Evolutionary conservation across 2,113 vertebrate species (phyloP), one percentile per base, ranked within the genome.

Genomic region (Cygnus atratus): DNA sequence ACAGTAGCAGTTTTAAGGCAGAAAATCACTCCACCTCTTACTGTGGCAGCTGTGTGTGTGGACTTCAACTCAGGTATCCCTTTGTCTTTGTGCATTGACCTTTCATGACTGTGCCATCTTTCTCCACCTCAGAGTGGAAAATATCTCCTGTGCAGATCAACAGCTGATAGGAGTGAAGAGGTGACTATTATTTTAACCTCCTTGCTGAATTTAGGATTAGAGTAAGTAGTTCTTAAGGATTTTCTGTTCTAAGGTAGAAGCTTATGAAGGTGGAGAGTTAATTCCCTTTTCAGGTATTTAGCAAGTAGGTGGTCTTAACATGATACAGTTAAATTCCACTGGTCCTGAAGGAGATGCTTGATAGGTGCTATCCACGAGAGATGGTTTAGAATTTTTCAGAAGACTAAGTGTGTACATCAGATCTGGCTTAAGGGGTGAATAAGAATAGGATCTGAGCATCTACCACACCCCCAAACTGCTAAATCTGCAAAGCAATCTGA

Each of bases 161-260:
- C 35, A 78, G 57, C 75, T 81, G 37, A 37, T 61, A 66, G 39
- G 50, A 91, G 48, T 55, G 57, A 86, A 88, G 91, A 92, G 37
- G 61, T 77, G 43, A 94, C 80, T 84, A 87, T 82, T 95, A 78
- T 94, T 95, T 95, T 95, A 87, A 92, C 37, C 73, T 78, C 66
- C 61, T 84, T 94, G 46, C 68, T 91, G 76, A 67, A 63, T 84
- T 81, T 78, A 87, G 91, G 80, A 93, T 96, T 93, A 91, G 73
- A 75, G 22, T 85, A 92, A 67, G n/a, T 46, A 80, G 46, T 74
- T 93, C 81, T 92, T 81, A 90, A 84, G 84, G 72, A 83, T 85
- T 93, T 94, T 85, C 28, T 88, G 62, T 80, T 91, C 63, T 74
- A 62, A 87, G 33, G 50, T 88, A 28, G 55, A 90, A 82, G 74